Evolutionary conservation across 2,113 vertebrate species (phyloP).

Genomic region (Sarotherodon lohbergeri): DNA sequence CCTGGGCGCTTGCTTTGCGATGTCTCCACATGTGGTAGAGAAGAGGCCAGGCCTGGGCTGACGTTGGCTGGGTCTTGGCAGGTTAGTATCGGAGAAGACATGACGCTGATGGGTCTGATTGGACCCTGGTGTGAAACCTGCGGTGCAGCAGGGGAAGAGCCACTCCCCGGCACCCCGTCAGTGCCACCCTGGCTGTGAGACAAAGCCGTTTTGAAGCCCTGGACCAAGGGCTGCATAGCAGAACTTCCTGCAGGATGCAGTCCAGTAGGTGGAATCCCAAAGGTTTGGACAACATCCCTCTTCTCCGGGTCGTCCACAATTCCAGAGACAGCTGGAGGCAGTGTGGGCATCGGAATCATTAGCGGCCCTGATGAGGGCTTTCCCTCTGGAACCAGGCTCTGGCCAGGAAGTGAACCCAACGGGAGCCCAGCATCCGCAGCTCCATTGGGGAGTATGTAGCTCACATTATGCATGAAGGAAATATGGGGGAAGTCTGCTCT

Average conservation of each 20-base stretch:
- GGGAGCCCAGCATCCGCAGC: conserved; percentile 68
- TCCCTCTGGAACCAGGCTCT: conserved; percentile 58
- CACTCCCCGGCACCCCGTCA: background rate
- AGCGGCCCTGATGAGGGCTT: conserved; percentile 62
- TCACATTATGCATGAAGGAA: conserved; percentile 78
- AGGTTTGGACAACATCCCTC: conserved; percentile 65
- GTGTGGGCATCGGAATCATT: conserved; percentile 71
- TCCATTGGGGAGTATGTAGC: conserved; percentile 80
- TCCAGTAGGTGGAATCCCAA: conserved; percentile 69
- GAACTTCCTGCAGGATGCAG: conserved; percentile 68
- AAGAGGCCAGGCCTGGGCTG: conserved; percentile 64
- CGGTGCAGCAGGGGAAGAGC: conserved; percentile 10
- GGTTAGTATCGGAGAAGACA: conserved; percentile 70
- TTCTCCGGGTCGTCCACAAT: conserved; percentile 72
- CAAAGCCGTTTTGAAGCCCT: conserved; percentile 78
- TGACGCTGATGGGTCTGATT: conserved; percentile 66
- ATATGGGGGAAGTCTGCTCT: conserved; percentile 73
- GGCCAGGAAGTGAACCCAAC: conserved; percentile 64
- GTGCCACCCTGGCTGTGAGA: conserved; percentile 48
- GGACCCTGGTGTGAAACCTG: conserved; percentile 72
- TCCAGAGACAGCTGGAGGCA: conserved; percentile 63
- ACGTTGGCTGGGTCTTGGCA: conserved; percentile 61
- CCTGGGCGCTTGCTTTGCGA: conserved; percentile 75
- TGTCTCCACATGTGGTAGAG: conserved; percentile 78
- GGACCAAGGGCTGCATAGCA: conserved; percentile 78